Evolutionary conservation across 2,888 invertebrate genomes (phyloP), one percentile per base, ranked within the genome.

Genomic region (Volucella bombylans): DNA sequence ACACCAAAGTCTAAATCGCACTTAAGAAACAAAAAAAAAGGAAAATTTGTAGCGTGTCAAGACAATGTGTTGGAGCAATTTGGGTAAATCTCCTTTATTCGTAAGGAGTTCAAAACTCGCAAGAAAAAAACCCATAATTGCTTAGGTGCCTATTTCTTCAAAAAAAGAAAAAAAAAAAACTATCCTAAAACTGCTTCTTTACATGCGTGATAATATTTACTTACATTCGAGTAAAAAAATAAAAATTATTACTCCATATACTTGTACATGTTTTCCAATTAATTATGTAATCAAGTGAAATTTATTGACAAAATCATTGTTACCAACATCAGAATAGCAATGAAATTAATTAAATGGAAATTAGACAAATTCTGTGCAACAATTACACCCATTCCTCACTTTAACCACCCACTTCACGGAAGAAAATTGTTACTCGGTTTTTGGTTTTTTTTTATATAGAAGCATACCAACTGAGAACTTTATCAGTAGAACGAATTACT

Each of bases 361-460:
- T 69, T 45, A 49, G 49, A 69, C 69, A 69, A 69, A 69, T 69
- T 69, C 52, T 52, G 76, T 67, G 74, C 65, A 74, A 74, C 74
- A 74, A 72, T 55, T 68, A 38, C 55, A 15, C 39, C 2, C n/a
- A 45, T 14, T 39, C 8, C 61, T 14, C 47, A 31, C 47, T 59
- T 4, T 12, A 10, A 4, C 31, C 31, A 31, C 31, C 11, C 62
- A 62, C 12, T 23, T 62, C 47, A 62, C 47, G 4, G 11, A 12
- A 31, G 3, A 61, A 45, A 39, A 39, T 64, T 39, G 49, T 64
- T 50, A 50, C 10, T 12, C 39, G 39, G 15, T 18, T 68, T 55
- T 69, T 18, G 57, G 6, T 31, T 31, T 31, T 6, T 31, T 0
- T 31, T 4, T 6, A 45, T 18, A 67, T 10, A 18, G 50, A n/a